Percentiles rank a stretch among this genome's conserved stretches.
Conservation (phyloP, 2,888 invertebrate species). For the Cheilosia scutellata region DNA sequence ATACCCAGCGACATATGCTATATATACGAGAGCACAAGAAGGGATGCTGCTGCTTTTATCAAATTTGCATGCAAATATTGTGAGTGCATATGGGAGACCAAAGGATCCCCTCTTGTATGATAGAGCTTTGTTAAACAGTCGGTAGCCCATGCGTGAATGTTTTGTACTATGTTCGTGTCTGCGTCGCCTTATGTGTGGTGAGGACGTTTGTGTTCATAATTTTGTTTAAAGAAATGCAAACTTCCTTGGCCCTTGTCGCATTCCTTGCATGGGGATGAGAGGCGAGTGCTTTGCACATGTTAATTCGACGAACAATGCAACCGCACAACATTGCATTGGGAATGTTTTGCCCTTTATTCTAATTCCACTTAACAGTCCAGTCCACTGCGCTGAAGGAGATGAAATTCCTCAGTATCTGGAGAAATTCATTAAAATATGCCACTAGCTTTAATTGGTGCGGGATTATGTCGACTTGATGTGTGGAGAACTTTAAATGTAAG, state of each 20-base stretch:
- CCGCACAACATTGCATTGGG: slow-evolving; percentile 35
- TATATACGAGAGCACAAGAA: slow-evolving; percentile 5
- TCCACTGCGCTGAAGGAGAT: slow-evolving; percentile 38
- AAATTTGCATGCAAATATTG: slow-evolving; percentile 75
- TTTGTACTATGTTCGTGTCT: slow-evolving; percentile 21
- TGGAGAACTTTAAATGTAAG: background rate
- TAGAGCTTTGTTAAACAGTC: slow-evolving; percentile 53
- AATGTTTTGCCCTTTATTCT: slow-evolving; percentile 50
- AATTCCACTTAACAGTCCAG: slow-evolving; percentile 36
- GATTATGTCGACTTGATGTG: background rate
- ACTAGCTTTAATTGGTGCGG: background rate
- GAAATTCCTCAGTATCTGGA: slow-evolving; percentile 31
- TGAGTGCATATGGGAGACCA: slow-evolving; percentile 62
- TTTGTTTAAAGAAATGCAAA: slow-evolving; percentile 63
- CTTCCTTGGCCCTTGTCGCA: slow-evolving; percentile 2
- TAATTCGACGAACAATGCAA: slow-evolving; percentile 55
- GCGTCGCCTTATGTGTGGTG: background rate
- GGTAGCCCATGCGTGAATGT: slow-evolving; percentile 67
- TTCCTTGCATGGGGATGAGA: slow-evolving; percentile 1
- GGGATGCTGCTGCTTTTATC: slow-evolving; percentile 58
- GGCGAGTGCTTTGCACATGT: slow-evolving; percentile 30
- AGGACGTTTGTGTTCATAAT: slow-evolving; percentile 48
- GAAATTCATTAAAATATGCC: slow-evolving; percentile 22
- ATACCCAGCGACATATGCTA: slow-evolving; percentile 39
- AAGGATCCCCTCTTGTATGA: slow-evolving; percentile 40